Base-by-base conservation (phyloP, 2,888 invertebrate species). In the Dichetophora obliterata region DNA sequence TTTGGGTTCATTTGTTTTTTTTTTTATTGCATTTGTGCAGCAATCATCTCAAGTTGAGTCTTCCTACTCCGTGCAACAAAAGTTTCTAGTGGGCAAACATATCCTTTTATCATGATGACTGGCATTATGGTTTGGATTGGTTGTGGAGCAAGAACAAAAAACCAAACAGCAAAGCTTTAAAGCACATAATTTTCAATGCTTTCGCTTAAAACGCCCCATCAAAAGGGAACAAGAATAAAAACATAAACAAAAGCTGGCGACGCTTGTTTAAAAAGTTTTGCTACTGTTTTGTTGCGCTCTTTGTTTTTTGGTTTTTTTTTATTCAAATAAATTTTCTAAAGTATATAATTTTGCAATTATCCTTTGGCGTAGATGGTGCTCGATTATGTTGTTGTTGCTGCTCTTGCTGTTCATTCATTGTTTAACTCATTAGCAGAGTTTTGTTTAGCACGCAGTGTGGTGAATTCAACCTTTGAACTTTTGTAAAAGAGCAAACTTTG, bases 311-410 rank as follows among this genome's bases (percentile, higher is more conserved):
- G 63, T 73, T 8, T 63, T 50, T 37, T 70, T 31, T 50, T 68
- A 37, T 50, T 69, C 65, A 77, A 76, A 70, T 72, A 79, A 75
- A 63, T 77, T 74, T 72, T 72, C 68, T 76, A 78, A 81, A 81
- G 78, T 78, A 78, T 79, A 81, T 82, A 82, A 82, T 82, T 81
- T 81, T 80, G 81, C 79, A 82, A 82, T 82, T 82, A 82, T 82
- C 77, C 80, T 79, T 74, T 31, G 48, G 54, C 31, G n/a, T 48
- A 69, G 37, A 71, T 19, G 57, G 37, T 54, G 34, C 34, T 57
- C 31, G 71, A 37, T 57, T 6, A 16, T 68, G 52, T 27, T 27
- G 24, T 34, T 70, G 31, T 52, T 54, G 70, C 31, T 31, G 31
- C 31, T 31, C 31, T 31, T 52, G 34, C 27, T 72, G 59, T 65